Evolutionary conservation across 1,140 invertebrate species (phyloP).

Genomic region (Aphidius ervi): DNA sequence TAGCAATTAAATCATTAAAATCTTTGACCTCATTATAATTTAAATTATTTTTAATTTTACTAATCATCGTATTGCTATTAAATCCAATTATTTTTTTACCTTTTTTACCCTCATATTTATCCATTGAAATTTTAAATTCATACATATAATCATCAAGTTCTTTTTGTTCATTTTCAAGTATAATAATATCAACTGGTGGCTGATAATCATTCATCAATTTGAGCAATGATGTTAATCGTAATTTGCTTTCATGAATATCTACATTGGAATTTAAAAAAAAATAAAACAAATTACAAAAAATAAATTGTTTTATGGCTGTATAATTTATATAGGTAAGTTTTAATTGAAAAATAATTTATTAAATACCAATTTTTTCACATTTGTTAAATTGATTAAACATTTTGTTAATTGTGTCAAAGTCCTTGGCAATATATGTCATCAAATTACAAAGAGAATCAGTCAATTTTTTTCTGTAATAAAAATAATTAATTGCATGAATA

Average conservation of each 20-base stretch:
- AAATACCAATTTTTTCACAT: constrained; percentile 37
- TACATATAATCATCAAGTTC: constrained; percentile 33
- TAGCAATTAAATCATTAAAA: constrained; percentile 39
- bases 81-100: constrained; percentile 18
- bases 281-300: background rate
- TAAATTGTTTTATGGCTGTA: constrained; percentile 9
- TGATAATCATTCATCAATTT: constrained; percentile 34
- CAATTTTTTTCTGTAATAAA: constrained; percentile 29
- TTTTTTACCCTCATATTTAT: constrained; percentile 34
- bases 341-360: constrained; percentile 12
- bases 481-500: background rate
- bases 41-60: constrained; percentile 12
- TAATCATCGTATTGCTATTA: background rate
- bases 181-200: constrained; percentile 20
- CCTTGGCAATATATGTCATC: constrained; percentile 30
- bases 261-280: constrained; percentile 13
- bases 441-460: constrained; percentile 24
- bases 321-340: constrained; percentile 13
- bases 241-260: constrained; percentile 39
- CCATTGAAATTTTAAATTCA: constrained; percentile 30
- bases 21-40: constrained; percentile 31
- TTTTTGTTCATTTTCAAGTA: constrained; percentile 32
- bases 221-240: constrained; percentile 37
- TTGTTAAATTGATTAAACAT: constrained; percentile 26
- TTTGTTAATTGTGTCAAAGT: constrained; percentile 32